These are phyloP conservation scores for Drosophila athabasca DNA, from an alignment of 1,140 invertebrate species.

Conservation along the genomic window DNA sequence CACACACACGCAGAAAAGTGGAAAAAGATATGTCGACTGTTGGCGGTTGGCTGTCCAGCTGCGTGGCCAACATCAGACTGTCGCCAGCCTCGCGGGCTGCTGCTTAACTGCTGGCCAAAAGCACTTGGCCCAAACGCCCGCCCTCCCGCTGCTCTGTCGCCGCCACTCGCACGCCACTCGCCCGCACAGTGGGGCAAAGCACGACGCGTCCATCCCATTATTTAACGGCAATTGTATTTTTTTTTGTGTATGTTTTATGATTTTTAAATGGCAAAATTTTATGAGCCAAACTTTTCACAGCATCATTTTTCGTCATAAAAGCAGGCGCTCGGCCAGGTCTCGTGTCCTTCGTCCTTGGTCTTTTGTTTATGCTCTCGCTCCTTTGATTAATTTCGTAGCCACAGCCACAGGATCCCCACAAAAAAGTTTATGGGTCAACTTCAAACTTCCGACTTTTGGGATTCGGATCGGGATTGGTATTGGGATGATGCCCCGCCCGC, in stretches of 20 bases:
- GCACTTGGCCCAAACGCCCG: slow-evolving; percentile 29
- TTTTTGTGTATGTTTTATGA: slow-evolving; percentile 48
- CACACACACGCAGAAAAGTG: slow-evolving; percentile 24
- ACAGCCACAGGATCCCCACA: not conserved
- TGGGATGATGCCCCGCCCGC: too few species aligned
- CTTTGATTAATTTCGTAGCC: slow-evolving; percentile 61
- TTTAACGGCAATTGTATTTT: slow-evolving; percentile 20
- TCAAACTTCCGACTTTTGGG: slow-evolving; percentile 41
- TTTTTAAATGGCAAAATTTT: slow-evolving; percentile 41
- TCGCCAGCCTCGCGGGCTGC: slow-evolving; percentile 57
- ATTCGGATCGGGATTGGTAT: not conserved
- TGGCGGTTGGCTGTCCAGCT: slow-evolving; percentile 62
- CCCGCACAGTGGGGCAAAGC: slow-evolving; percentile 56
- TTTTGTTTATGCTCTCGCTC: slow-evolving; percentile 31
- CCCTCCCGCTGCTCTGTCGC: slow-evolving; percentile 54
- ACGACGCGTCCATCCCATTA: slow-evolving; percentile 23
- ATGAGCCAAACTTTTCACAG: slow-evolving; percentile 39
- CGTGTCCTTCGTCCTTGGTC: not conserved
- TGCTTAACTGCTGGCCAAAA: slow-evolving; percentile 52
- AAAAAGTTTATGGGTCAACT: slow-evolving; percentile 66
- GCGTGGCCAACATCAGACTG: slow-evolving; percentile 75
- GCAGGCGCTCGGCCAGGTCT: not conserved
- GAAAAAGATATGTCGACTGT: slow-evolving; percentile 41
- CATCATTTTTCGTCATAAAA: slow-evolving; percentile 33
- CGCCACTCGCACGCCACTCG: slow-evolving; percentile 3